Evolutionary conservation across 2,113 vertebrate species (phyloP), one percentile per base, ranked within the genome.

Genomic region (Tursiops truncatus): DNA sequence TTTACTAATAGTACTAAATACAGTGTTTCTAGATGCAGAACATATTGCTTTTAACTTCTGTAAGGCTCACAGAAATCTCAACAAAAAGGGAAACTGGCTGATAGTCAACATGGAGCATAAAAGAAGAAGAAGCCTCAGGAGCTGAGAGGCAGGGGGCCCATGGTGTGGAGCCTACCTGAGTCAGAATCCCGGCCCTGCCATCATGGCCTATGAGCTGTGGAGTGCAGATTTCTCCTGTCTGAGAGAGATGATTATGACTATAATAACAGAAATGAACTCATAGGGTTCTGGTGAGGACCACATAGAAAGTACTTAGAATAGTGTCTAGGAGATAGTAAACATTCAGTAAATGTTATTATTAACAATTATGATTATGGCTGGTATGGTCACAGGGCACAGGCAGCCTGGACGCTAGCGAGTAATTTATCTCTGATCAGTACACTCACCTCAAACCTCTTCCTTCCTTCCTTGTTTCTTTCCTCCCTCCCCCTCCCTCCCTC

Each of bases 401-500:
- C 17, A 25, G 23, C 18, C 10, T 80, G 25, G 12, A 23, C 0
- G 7, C 14, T 3, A 60, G 23, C 26, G 21, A 68, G 11, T 31
- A n/a, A 73, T 74, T 62, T 77, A 67, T 4, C 67, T 62, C 44
- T 87, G 74, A 36, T 20, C 10, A 79, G 31, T 33, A 41, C 5
- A 47, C 33, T 92, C 15, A 36, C 50, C 50, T 84, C 26, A 41
- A 23, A 90, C 6, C 10, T 21, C 3, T 60, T 47, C 0, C 3
- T 28, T 18, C 2, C 28, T 12, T 26, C 21, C 65, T 20, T 6
- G 15, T 10, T 23, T 18, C 70, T 2, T 33, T 6, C 62, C 44
- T 28, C 2, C 20, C 2, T 31, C 0, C 8, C 20, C 10, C 3
- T 38, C 41, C 12, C 7, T 31, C 9, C 9, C 2, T 23, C 0